Conservation (phyloP, 2,888 invertebrate genomes). For the Trisateles emortualis region DNA sequence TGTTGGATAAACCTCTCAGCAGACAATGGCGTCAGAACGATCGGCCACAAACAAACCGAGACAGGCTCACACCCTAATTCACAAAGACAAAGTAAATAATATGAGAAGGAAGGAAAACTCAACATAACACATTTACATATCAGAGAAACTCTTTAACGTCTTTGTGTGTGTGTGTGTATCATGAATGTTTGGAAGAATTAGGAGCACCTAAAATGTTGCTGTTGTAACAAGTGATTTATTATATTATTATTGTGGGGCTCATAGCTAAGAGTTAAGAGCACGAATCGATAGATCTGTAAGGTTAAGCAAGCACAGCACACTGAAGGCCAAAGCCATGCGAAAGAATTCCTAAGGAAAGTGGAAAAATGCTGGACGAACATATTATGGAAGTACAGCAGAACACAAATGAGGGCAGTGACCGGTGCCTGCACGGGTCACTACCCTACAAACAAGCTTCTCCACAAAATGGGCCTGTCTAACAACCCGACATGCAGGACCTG, state of each 20-base stretch:
- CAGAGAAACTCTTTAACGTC: slow-evolving; percentile 39
- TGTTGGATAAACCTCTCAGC: slow-evolving; percentile 9
- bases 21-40: background rate
- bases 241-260: background rate
- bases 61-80: slow-evolving; percentile 13
- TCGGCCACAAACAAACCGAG: slow-evolving; percentile 14
- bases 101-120: slow-evolving; percentile 16
- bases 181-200: slow-evolving; percentile 33
- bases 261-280: too few species aligned
- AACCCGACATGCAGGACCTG: too few species aligned
- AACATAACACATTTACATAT: slow-evolving; percentile 31
- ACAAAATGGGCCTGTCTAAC: too few species aligned
- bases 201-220: slow-evolving; percentile 36
- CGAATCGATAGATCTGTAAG: too few species aligned
- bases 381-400: too few species aligned
- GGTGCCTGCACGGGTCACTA: too few species aligned
- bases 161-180: slow-evolving; percentile 23
- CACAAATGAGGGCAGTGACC: too few species aligned
- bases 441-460: too few species aligned
- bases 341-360: too few species aligned
- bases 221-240: background rate
- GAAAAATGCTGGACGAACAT: too few species aligned
- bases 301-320: too few species aligned
- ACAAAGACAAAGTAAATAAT: slow-evolving; percentile 24
- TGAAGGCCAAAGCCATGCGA: too few species aligned